Conservation (phyloP, 35 echinoderm and acorn worm genomes). For the Ophioderma brevispina region DNA sequence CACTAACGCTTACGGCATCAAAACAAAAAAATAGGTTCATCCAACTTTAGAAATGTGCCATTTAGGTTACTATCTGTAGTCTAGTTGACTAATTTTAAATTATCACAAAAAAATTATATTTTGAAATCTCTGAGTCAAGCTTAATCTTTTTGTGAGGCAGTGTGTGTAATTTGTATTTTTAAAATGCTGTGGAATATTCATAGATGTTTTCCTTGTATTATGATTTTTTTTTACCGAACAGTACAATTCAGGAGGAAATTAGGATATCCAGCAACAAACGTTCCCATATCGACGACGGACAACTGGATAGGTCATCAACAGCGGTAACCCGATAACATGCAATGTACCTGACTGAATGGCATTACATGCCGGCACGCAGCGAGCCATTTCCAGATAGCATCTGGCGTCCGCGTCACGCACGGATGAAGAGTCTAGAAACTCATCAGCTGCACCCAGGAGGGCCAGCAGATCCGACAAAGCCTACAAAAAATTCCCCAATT, state of each 20-base stretch:
- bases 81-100: no score
- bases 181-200: no score
- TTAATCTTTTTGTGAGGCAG: no score
- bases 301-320: not conserved
- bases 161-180: no score
- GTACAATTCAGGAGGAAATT: not conserved
- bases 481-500: not conserved
- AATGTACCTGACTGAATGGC: not conserved
- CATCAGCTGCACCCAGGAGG: not conserved
- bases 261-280: not conserved
- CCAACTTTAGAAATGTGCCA: no score
- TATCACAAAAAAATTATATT: no score
- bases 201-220: no score
- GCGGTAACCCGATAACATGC: not conserved
- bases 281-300: not conserved
- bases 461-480: not conserved
- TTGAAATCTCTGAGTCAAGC: no score
- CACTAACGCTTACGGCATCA: no score
- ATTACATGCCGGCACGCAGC: not conserved
- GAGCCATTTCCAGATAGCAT: not conserved
- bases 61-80: no score
- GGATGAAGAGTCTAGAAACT: not conserved
- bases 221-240: no score
- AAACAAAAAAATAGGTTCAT: no score
- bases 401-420: not conserved